Evolutionary conservation across 2,888 invertebrate species (phyloP).

Genomic region (Phaonia tiefii): DNA sequence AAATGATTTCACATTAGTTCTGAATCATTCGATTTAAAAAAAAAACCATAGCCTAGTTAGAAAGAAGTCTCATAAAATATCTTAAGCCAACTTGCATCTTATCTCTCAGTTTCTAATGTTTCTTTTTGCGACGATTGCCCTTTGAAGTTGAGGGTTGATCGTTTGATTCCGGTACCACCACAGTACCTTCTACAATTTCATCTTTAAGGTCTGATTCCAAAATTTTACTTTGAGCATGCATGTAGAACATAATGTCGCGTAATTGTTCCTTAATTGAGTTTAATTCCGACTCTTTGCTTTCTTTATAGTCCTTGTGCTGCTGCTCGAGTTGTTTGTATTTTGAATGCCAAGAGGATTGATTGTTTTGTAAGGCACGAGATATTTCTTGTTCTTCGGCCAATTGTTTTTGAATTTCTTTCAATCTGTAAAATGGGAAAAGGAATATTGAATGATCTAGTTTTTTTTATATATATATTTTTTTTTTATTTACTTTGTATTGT

Average conservation of each 20-base stretch:
- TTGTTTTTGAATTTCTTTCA: slow-evolving; percentile 86
- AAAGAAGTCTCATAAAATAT: background rate
- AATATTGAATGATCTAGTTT: background rate
- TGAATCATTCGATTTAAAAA: background rate
- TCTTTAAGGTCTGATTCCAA: slow-evolving; percentile 78
- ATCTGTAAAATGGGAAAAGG: slow-evolving; percentile 77
- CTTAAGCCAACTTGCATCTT: background rate
- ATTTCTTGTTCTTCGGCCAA: slow-evolving; percentile 92
- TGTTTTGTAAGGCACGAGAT: slow-evolving; percentile 87
- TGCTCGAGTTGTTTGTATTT: slow-evolving; percentile 83
- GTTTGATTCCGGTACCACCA: slow-evolving; percentile 74
- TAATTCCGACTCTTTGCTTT: slow-evolving; percentile 87
- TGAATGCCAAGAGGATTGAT: slow-evolving; percentile 88
- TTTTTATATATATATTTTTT: background rate
- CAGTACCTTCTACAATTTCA: slow-evolving; percentile 77
- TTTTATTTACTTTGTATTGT: slow-evolving; percentile 83
- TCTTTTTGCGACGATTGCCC: slow-evolving; percentile 76
- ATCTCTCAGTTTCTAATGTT: slow-evolving; percentile 70
- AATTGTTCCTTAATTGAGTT: slow-evolving; percentile 94
- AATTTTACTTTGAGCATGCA: slow-evolving; percentile 88
- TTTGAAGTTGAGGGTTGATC: slow-evolving; percentile 70
- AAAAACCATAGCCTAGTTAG: background rate
- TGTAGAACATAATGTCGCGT: slow-evolving; percentile 97
- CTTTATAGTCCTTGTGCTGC: slow-evolving; percentile 81
- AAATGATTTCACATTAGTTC: slow-evolving; percentile 16